These are phyloP conservation scores for Nebria brevicollis DNA, from an alignment of 2,888 invertebrate genomes.

Conservation along the genomic window DNA sequence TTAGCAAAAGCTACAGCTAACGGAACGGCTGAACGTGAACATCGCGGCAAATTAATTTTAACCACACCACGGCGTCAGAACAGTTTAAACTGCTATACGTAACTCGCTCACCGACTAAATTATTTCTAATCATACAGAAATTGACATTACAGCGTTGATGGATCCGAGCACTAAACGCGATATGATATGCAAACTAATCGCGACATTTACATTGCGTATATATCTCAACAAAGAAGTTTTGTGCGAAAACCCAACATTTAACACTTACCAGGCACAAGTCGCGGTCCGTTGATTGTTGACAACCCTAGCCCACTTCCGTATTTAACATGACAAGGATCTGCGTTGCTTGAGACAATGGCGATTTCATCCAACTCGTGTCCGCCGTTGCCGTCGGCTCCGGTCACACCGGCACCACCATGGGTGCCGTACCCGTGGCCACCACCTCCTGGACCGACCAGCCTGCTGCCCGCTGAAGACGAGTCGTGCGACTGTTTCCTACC, in stretches of 20 bases:
- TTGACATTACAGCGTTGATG: neutral
- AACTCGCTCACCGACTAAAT: neutral
- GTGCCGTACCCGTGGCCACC: conserved; percentile 52
- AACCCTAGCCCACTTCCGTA: conserved; percentile 68
- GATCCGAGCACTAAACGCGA: too few species aligned
- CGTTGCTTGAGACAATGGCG: conserved; percentile 71
- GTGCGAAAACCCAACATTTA: too few species aligned
- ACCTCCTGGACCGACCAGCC: conserved; percentile 62
- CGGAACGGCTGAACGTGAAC: neutral
- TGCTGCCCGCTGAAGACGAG: conserved; percentile 62
- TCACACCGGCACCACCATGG: conserved; percentile 29
- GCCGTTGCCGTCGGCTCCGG: conserved; percentile 46
- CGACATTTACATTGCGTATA: too few species aligned
- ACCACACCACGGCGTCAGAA: neutral
- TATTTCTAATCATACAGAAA: neutral
- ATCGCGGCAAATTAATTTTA: neutral
- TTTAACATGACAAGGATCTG: conserved; percentile 66
- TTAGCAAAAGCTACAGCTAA: neutral
- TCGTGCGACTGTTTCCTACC: conserved; percentile 69
- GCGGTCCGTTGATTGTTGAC: conserved; percentile 69
- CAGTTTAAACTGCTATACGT: neutral
- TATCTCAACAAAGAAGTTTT: too few species aligned
- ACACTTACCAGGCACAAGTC: conserved; percentile 68
- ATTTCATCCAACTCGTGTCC: conserved; percentile 74
- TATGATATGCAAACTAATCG: too few species aligned